Evolutionary conservation across 1,140 invertebrate genomes (phyloP).

Genomic region (Meloidogyne floridensis): DNA sequence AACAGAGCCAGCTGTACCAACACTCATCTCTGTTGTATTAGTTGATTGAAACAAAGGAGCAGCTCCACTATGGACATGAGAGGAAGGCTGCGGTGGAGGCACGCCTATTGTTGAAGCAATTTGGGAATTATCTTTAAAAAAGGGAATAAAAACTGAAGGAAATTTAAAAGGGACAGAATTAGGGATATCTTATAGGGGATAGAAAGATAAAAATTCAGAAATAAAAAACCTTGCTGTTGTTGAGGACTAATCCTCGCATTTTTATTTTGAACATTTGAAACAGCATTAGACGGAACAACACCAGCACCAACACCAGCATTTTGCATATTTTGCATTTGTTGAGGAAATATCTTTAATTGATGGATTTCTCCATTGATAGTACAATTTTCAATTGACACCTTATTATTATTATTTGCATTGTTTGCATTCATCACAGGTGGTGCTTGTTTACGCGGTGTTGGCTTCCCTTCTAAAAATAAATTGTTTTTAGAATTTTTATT

Average conservation of each 20-base stretch:
- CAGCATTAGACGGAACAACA: not conserved
- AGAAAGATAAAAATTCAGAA: too few relatives aligned
- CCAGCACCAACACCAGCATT: not conserved
- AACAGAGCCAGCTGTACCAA: conserved; percentile 44
- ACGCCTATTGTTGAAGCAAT: not conserved
- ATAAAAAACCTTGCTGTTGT: not conserved
- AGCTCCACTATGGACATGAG: conserved; percentile 41
- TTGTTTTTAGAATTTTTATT: not conserved
- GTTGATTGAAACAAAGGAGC: conserved; percentile 44
- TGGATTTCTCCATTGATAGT: conserved; percentile 2
- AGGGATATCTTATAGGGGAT: not conserved
- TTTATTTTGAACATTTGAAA: not conserved
- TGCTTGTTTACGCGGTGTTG: conserved; percentile 21
- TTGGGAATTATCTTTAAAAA: conserved; percentile 2
- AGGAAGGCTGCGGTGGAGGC: conserved; percentile 18
- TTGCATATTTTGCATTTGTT: not conserved
- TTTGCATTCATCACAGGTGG: conserved; percentile 11
- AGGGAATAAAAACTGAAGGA: too few relatives aligned
- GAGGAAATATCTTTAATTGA: conserved; percentile 19
- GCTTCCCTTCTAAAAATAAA: conserved; percentile 13
- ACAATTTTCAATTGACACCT: conserved; percentile 12
- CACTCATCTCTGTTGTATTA: conserved; percentile 35
- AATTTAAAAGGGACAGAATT: not conserved
- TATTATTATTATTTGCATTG: not conserved
- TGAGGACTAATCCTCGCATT: not conserved